Conservation (phyloP, 2,888 invertebrate species). For the Trimorus sp. region DNA sequence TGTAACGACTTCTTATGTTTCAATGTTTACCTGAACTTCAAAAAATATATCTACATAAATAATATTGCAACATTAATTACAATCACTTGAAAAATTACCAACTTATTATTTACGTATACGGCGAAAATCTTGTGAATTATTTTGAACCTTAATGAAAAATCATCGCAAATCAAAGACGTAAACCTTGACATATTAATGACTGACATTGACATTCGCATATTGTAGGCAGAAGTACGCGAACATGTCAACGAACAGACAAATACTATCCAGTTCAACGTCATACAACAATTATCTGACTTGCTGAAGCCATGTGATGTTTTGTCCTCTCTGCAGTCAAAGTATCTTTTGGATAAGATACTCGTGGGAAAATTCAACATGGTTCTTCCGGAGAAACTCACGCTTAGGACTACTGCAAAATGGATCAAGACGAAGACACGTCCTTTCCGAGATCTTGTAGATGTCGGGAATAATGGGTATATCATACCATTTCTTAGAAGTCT, state of each 20-base stretch:
- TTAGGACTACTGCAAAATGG: not conserved
- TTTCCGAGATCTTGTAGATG: not conserved
- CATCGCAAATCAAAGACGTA: too few species aligned
- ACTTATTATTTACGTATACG: too few species aligned
- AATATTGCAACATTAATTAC: too few species aligned
- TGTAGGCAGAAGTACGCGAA: too few species aligned
- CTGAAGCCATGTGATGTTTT: slow-evolving; percentile 3
- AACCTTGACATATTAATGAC: not conserved
- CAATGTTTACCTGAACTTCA: too few species aligned
- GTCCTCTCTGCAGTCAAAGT: not conserved
- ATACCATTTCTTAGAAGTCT: slow-evolving; percentile 47
- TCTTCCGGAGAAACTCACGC: not conserved
- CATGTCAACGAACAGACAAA: too few species aligned
- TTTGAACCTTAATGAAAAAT: too few species aligned
- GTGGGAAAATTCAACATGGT: slow-evolving; percentile 20
- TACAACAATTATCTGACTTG: not conserved
- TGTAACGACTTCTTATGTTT: too few species aligned
- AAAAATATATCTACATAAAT: too few species aligned
- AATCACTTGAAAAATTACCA: too few species aligned
- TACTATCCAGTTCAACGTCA: too few species aligned
- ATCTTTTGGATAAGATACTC: slow-evolving; percentile 15
- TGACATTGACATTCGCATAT: not conserved
- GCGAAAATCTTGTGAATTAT: too few species aligned
- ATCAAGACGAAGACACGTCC: not conserved
- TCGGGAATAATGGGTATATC: slow-evolving; percentile 1